These are phyloP conservation scores for Aegypius monachus DNA, from an alignment of 2,113 vertebrate genomes.

Conservation along the genomic window DNA sequence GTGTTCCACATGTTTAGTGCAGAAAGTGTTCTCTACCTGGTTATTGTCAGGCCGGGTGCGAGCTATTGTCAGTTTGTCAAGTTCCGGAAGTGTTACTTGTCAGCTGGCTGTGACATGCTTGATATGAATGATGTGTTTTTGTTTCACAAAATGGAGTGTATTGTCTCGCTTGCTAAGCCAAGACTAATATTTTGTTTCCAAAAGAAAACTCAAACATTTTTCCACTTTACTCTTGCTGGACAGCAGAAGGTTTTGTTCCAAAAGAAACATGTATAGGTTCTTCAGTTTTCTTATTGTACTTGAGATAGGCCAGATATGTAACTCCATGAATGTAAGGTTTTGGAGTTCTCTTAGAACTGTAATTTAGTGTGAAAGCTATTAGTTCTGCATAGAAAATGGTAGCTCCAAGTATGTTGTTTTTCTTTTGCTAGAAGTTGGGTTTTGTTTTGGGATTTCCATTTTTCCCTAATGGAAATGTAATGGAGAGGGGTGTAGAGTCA, in stretches of 20 bases:
- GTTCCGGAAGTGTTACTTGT: constrained; percentile 62
- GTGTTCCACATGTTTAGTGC: neutral
- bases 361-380: neutral
- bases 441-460: constrained; percentile 5
- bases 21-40: constrained; percentile 56
- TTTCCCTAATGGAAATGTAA: neutral
- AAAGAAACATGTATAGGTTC: constrained; percentile 69
- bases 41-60: constrained; percentile 48
- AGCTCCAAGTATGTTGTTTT: neutral
- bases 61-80: constrained; percentile 51
- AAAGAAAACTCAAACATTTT: constrained; percentile 74
- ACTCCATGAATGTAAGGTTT: neutral
- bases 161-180: constrained; percentile 72
- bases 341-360: constrained; percentile 26
- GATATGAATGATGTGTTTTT: constrained; percentile 64
- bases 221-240: constrained; percentile 72
- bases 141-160: constrained; percentile 63
- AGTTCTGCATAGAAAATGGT: neutral
- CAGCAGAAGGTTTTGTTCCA: constrained; percentile 71
- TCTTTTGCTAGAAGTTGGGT: neutral
- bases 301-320: constrained; percentile 64
- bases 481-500: neutral
- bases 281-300: constrained; percentile 64
- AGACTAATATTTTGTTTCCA: constrained; percentile 81
- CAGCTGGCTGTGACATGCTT: constrained; percentile 59